phyloP scores from a whole-genome alignment of 1,140 invertebrate species.

The Drosophila paulistorum region DNA sequence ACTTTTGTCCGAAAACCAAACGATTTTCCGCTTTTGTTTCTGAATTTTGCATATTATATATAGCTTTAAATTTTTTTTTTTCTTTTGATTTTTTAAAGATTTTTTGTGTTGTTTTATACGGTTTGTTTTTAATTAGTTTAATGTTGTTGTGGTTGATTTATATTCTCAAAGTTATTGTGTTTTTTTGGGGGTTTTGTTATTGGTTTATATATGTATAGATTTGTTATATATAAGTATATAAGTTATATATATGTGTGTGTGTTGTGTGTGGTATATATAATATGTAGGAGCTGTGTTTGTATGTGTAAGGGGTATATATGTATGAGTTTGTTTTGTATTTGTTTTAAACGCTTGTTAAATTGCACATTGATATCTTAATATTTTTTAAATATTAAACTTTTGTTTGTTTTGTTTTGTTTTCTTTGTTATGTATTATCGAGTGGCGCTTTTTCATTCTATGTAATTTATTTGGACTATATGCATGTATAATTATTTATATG shows the following conservation, averaged over 20 bases:
- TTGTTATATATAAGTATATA: conserved; percentile 48
- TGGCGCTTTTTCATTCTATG: conserved; percentile 43
- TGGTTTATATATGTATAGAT: conserved; percentile 25
- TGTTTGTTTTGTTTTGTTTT: conserved; percentile 35
- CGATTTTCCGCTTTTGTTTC: conserved; percentile 39
- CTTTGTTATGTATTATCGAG: conserved; percentile 38
- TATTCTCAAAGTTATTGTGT: conserved; percentile 37
- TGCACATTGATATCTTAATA: conserved; percentile 80
- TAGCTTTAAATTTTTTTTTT: conserved; percentile 56
- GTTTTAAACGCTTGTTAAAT: conserved; percentile 77
- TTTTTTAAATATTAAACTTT: conserved; percentile 76
- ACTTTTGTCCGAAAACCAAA: conserved; percentile 61
- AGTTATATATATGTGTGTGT: conserved; percentile 12
- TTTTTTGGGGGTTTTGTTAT: conserved; percentile 27
- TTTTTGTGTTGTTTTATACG: neutral
- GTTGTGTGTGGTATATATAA: conserved; percentile 25
- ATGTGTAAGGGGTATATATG: conserved; percentile 21
- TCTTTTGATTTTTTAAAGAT: conserved; percentile 62
- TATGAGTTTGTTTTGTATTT: conserved; percentile 36
- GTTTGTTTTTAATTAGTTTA: conserved; percentile 30
- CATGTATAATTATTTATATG: conserved; percentile 50
- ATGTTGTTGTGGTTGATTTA: conserved; percentile 27
- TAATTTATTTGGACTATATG: conserved; percentile 72
- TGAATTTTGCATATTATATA: conserved; percentile 29
- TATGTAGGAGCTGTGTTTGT: conserved; percentile 43